Conservation (phyloP, 1,140 invertebrate genomes). For the Pseudomyrmex sp. region DNA sequence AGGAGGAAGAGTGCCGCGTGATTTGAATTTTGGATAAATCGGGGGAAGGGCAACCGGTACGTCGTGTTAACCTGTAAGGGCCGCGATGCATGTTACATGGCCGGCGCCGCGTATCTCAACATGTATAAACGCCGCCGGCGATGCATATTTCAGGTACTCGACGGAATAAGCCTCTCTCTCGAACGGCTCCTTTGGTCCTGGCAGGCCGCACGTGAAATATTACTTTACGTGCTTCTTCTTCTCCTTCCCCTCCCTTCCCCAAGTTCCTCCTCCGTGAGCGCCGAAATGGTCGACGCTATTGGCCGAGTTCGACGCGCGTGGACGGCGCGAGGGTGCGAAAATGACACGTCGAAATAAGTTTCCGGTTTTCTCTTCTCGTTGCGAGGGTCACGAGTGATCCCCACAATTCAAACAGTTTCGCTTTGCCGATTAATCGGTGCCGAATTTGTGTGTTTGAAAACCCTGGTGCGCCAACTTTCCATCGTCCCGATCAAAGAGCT, state of each 20-base stretch:
- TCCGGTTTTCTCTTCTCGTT: too few species aligned
- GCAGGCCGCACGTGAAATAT: slow-evolving; percentile 39
- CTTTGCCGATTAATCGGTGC: too few species aligned
- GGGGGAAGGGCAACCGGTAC: slow-evolving; percentile 16
- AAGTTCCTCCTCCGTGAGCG: neutral
- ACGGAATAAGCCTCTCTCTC: slow-evolving; percentile 54
- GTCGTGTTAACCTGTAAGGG: slow-evolving; percentile 40
- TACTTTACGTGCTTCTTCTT: neutral
- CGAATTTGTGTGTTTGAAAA: too few species aligned
- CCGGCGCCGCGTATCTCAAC: slow-evolving; percentile 31
- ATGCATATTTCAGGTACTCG: slow-evolving; percentile 61
- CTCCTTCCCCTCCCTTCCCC: neutral
- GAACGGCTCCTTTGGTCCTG: slow-evolving; percentile 43
- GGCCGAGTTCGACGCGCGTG: slow-evolving; percentile 2
- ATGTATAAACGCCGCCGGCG: slow-evolving; percentile 23
- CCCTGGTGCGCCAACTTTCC: too few species aligned
- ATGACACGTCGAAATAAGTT: too few species aligned
- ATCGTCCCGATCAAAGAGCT: too few species aligned
- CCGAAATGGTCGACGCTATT: slow-evolving; percentile 27
- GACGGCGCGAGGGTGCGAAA: too few species aligned
- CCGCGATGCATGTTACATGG: slow-evolving; percentile 24
- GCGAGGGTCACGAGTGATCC: too few species aligned
- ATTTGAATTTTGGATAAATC: slow-evolving; percentile 67
- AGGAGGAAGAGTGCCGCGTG: slow-evolving; percentile 51
- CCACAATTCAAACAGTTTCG: too few species aligned